Evolutionary conservation across 1,140 invertebrate genomes (phyloP), one percentile per base, ranked within the genome.

Genomic region (Aphaenogaster ashmeadi): DNA sequence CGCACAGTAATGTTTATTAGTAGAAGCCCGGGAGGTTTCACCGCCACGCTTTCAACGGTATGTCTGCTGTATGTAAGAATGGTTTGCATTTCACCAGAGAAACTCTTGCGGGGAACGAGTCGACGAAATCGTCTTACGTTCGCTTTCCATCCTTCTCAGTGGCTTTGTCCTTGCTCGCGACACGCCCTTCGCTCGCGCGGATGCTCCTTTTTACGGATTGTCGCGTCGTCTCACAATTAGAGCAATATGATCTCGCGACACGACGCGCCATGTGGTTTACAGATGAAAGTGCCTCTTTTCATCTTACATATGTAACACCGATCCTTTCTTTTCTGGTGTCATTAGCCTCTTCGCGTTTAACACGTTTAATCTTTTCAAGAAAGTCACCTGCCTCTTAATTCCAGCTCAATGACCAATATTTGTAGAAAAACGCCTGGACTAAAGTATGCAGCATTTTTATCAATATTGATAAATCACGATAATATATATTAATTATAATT

Each of bases 71-170:
- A 18, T 44, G 50, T 87, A 89, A 89, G 88, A 89, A 92, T 89
- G 89, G 90, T 94, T 93, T 92, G 90, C 92, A 92, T 93, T 93
- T 93, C 90, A 92, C 89, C 54, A 86, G 92, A 91, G 92, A 93
- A 93, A 93, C 90, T 93, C 87, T 75, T 54, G 47, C 21, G 27
- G 44, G n/a, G 47, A 66, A 11, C 62, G 71, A 74, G 38, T 83
- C 83, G 41, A 87, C 84, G 62, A 86, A 86, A 79, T 86, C 80
- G 56, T 62, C 79, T 81, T 83, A 62, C 67, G 33, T 66, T 84
- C 83, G 84, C 80, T 91, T 89, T 89, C 67, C 85, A 91, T 80
- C 87, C 47, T 71, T 21, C 27, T 44, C 75, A 72, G 38, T 52
- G 54, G 33, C 44, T 84, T 90, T 88, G 89, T 90, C 74, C 89